These are phyloP conservation scores for Augochlorella aurata DNA, from an alignment of 2,888 invertebrate genomes.

Conservation along the genomic window DNA sequence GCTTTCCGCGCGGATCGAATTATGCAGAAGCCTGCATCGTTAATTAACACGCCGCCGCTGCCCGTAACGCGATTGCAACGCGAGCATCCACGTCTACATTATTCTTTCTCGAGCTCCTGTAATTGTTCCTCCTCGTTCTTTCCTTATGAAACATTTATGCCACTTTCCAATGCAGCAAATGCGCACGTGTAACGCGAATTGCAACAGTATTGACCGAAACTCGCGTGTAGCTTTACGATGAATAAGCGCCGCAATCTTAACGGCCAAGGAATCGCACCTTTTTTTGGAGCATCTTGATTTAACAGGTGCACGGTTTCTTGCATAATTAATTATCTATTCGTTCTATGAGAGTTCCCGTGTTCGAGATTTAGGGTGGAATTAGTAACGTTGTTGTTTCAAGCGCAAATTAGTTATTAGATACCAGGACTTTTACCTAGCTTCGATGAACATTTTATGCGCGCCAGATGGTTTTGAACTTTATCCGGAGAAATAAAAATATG, in stretches of 20 bases:
- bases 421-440: no score
- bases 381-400: not conserved
- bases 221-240: not conserved
- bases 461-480: no score
- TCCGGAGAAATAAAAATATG: no score
- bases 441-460: no score
- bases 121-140: slow-evolving; percentile 6
- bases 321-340: not conserved
- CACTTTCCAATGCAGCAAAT: not conserved
- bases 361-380: not conserved
- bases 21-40: slow-evolving; percentile 43
- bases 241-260: slow-evolving; percentile 4
- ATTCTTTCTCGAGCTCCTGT: slow-evolving; percentile 22
- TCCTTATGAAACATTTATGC: slow-evolving; percentile 3
- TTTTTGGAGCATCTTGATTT: not conserved
- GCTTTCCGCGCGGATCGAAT: slow-evolving; percentile 38
- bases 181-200: not conserved
- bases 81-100: slow-evolving; percentile 29
- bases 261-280: not conserved
- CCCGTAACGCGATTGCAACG: slow-evolving; percentile 42
- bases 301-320: not conserved
- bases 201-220: not conserved
- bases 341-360: not conserved
- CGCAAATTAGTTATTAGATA: not conserved
- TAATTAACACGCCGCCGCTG: slow-evolving; percentile 51